Evolutionary conservation across 2,888 invertebrate species (phyloP).

Genomic region (Drosophila kokeensis): DNA sequence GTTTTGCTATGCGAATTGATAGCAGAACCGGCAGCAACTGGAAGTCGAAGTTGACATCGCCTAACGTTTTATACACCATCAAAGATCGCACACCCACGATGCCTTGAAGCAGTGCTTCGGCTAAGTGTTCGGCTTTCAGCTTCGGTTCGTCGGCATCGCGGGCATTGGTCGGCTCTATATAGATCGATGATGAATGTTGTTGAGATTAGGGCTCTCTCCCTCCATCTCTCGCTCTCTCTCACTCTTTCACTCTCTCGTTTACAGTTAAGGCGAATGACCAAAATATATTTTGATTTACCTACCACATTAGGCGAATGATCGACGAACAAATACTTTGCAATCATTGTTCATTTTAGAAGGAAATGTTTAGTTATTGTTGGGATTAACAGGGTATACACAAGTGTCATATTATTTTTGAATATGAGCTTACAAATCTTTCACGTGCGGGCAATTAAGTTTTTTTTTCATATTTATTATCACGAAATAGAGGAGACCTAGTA

Average conservation of each 20-base stretch:
- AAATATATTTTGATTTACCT: constrained; percentile 26
- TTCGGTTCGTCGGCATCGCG: constrained; percentile 31
- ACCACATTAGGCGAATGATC: neutral
- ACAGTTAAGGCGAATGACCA: constrained; percentile 30
- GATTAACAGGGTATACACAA: neutral
- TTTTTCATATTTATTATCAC: neutral
- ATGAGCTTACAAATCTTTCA: neutral
- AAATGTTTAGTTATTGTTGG: neutral
- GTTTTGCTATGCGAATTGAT: constrained; percentile 48
- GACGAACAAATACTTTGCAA: neutral
- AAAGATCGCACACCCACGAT: constrained; percentile 49
- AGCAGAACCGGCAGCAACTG: constrained; percentile 68
- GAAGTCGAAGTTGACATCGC: constrained; percentile 42
- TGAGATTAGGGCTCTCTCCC: constrained; percentile 16
- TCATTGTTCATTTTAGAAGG: neutral
- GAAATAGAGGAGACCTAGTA: neutral
- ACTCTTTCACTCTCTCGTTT: neutral
- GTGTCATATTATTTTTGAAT: neutral
- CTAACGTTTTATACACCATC: constrained; percentile 64
- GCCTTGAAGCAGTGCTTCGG: constrained; percentile 32
- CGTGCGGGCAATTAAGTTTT: neutral
- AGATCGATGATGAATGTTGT: constrained; percentile 20
- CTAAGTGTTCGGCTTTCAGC: constrained; percentile 6
- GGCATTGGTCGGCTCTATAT: constrained; percentile 45
- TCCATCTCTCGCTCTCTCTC: neutral